These are phyloP conservation scores for Echeneis naucrates DNA, from an alignment of 2,797 vertebrate species.

Conservation along the genomic window DNA sequence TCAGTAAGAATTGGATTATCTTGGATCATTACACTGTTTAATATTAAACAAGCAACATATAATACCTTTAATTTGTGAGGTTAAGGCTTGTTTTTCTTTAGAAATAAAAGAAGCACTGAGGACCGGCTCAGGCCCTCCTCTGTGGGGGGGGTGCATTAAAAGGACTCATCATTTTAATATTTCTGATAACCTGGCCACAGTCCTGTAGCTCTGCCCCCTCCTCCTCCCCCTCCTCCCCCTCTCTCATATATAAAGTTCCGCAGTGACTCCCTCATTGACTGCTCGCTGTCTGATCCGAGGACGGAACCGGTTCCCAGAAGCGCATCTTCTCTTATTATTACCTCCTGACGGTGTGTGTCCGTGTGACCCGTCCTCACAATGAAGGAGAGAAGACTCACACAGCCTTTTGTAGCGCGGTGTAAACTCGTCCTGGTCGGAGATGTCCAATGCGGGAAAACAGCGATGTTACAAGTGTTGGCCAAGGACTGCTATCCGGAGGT, in stretches of 20 bases:
- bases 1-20: neutral
- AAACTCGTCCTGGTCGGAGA: constrained; percentile 96
- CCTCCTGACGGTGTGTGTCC: too few species aligned
- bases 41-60: neutral
- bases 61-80: neutral
- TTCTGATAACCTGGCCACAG: neutral
- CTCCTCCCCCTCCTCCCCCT: constrained; percentile 17
- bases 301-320: neutral
- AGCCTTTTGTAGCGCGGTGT: constrained; percentile 90
- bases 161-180: neutral
- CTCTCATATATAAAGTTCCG: constrained; percentile 80
- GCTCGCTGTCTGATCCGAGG: neutral
- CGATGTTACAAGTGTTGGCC: constrained; percentile 95
- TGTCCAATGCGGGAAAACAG: constrained; percentile 97
- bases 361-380: constrained; percentile 68
- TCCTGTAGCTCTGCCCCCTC: constrained; percentile 5
- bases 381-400: constrained; percentile 91
- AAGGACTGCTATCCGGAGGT: constrained; percentile 98
- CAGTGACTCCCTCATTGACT: constrained; percentile 61
- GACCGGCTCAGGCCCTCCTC: too few species aligned
- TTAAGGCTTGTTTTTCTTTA: neutral
- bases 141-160: neutral
- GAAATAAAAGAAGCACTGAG: too few species aligned
- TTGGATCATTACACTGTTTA: neutral
- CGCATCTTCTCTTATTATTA: neutral